These are phyloP conservation scores for Hippocampus comes DNA, from an alignment of 2,113 vertebrate species.

Conservation along the genomic window DNA sequence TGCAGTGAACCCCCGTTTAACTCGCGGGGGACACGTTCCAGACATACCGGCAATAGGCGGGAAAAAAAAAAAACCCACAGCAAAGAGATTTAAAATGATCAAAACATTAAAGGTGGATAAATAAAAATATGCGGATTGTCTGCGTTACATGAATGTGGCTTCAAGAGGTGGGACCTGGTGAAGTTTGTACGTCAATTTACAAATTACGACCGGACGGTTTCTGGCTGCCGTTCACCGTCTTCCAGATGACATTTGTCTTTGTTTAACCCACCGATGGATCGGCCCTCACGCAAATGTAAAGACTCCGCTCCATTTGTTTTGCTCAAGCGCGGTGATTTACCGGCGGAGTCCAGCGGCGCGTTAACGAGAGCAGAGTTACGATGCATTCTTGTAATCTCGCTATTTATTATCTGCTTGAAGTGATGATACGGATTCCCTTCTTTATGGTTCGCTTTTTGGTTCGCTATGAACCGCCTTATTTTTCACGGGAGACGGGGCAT, in stretches of 20 bases:
- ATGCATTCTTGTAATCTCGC: slow-evolving; percentile 52
- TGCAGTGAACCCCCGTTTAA: background rate
- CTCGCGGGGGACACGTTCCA: background rate
- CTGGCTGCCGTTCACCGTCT: background rate
- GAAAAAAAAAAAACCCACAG: background rate
- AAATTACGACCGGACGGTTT: background rate
- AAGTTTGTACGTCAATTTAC: no score
- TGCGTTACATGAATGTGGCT: background rate
- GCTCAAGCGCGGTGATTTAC: slow-evolving; percentile 60
- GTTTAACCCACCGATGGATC: background rate
- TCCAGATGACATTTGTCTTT: background rate
- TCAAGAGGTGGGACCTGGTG: background rate
- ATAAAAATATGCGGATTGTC: no score
- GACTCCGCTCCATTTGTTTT: slow-evolving; percentile 42
- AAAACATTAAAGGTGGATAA: no score
- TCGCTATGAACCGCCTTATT: slow-evolving; percentile 70
- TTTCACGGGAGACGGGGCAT: slow-evolving; percentile 49
- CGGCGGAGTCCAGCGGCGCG: slow-evolving; percentile 17
- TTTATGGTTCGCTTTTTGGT: slow-evolving; percentile 71
- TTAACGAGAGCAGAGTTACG: slow-evolving; percentile 52
- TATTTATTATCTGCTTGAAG: slow-evolving; percentile 61
- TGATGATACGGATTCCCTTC: slow-evolving; percentile 56
- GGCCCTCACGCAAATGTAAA: slow-evolving; percentile 40
- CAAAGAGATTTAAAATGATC: no score
- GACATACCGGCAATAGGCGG: background rate